Percentiles rank a stretch among this genome's conserved stretches.
These are phyloP conservation scores for Zosterops borbonicus DNA, from an alignment of 2,113 vertebrate species.

Conservation along the genomic window DNA sequence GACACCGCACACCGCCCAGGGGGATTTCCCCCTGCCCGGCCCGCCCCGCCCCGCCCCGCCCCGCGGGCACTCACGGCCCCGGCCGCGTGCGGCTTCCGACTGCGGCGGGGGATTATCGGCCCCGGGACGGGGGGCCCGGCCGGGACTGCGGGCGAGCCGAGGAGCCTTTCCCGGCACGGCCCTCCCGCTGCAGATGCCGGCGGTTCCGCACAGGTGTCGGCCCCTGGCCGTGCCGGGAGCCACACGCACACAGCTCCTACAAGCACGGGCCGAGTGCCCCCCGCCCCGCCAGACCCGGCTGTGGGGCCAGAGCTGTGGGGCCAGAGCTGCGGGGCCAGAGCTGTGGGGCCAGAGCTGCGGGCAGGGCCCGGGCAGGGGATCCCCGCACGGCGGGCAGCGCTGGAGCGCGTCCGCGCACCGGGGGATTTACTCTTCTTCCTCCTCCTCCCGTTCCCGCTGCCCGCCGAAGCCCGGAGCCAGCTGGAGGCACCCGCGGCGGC, in stretches of 20 bases:
- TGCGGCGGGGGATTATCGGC: neutral
- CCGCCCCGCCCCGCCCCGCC: neutral
- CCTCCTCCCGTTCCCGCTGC: neutral
- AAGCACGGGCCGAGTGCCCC: neutral
- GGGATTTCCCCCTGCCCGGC: neutral
- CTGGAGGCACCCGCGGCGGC: neutral
- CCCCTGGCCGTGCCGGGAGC: neutral
- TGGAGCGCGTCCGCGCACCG: neutral
- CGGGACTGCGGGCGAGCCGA: neutral
- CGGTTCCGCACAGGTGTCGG: rapidly evolving
- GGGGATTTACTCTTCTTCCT: neutral
- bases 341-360: neutral
- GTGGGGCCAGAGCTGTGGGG: neutral
- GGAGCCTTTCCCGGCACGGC: neutral
- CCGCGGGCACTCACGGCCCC: neutral
- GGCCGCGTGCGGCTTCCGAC: neutral
- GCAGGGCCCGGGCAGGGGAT: neutral
- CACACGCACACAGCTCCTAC: neutral
- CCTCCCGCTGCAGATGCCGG: neutral
- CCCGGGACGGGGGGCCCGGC: too few relatives aligned
- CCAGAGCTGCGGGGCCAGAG: too few relatives aligned
- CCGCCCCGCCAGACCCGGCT: neutral
- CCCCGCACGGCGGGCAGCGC: neutral
- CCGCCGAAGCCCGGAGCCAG: neutral
- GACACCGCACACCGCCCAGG: neutral